Conservation (phyloP, 2,113 vertebrate genomes). For the Brachionichthys hirsutus region DNA sequence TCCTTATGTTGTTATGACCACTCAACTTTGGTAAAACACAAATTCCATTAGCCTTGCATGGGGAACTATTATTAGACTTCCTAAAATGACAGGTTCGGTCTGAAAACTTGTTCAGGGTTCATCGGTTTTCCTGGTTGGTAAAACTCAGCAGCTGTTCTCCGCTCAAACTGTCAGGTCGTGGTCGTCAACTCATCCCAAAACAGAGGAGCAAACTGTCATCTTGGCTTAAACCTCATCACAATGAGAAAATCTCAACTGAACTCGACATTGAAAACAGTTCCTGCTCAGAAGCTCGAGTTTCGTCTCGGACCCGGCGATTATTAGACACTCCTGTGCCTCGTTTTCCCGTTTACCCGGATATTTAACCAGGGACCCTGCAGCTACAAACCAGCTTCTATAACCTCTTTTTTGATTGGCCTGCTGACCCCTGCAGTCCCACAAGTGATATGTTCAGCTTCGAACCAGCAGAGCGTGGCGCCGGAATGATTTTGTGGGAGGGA, state of each 20-base stretch:
- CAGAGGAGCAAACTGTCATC: no score
- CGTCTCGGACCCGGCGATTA: no score
- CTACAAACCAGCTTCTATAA: conserved; percentile 27
- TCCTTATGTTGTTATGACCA: no score
- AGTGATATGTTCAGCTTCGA: conserved; percentile 32
- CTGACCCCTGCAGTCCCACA: conserved; percentile 43
- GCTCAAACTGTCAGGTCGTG: no score
- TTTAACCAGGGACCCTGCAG: conserved; percentile 9
- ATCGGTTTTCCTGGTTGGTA: neutral
- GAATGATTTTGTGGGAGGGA: conserved; percentile 68
- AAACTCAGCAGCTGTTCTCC: conserved; percentile 5
- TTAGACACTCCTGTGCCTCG: neutral
- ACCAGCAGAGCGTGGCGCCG: conserved; percentile 38
- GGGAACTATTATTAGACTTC: neutral
- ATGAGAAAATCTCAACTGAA: no score
- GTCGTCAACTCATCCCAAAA: no score
- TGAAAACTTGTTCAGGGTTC: neutral
- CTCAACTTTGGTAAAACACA: no score
- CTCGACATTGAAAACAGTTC: no score
- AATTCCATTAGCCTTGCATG: no score
- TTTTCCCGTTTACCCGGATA: conserved; percentile 11
- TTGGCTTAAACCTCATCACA: no score
- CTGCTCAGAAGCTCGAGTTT: no score
- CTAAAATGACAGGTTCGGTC: neutral
- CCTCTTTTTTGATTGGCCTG: conserved; percentile 24